phyloP scores from a whole-genome alignment of 2,113 vertebrate genomes.

The Aptenodytes patagonicus region DNA sequence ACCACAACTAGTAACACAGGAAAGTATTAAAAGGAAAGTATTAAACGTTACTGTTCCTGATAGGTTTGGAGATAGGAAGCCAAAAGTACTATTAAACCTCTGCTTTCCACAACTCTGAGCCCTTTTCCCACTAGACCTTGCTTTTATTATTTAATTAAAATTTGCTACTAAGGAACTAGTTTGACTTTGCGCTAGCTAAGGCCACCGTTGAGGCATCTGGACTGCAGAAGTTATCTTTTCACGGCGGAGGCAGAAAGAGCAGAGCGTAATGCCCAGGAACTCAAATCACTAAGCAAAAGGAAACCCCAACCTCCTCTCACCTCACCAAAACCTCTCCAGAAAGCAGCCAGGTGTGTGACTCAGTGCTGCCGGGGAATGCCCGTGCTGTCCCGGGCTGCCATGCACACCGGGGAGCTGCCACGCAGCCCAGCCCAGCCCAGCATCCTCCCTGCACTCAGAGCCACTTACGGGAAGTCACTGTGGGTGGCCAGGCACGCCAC shows the following conservation, averaged over 20 bases:
- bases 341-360: neutral
- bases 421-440: neutral
- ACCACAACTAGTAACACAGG: neutral
- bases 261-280: neutral
- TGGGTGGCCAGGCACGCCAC: no score
- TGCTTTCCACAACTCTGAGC: neutral
- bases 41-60: neutral
- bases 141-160: neutral
- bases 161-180: neutral
- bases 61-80: neutral
- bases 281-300: neutral
- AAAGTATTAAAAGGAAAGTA: neutral
- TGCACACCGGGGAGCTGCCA: rapidly evolving
- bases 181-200: neutral
- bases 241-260: neutral
- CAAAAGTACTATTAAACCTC: neutral
- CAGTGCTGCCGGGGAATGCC: neutral
- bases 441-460: neutral
- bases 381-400: rapidly evolving
- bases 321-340: neutral
- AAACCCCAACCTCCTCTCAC: neutral
- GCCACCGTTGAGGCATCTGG: rapidly evolving
- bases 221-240: neutral
- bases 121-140: neutral
- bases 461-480: neutral